Base-by-base conservation (phyloP, 2,888 invertebrate genomes). In the Helicoverpa assulta region DNA sequence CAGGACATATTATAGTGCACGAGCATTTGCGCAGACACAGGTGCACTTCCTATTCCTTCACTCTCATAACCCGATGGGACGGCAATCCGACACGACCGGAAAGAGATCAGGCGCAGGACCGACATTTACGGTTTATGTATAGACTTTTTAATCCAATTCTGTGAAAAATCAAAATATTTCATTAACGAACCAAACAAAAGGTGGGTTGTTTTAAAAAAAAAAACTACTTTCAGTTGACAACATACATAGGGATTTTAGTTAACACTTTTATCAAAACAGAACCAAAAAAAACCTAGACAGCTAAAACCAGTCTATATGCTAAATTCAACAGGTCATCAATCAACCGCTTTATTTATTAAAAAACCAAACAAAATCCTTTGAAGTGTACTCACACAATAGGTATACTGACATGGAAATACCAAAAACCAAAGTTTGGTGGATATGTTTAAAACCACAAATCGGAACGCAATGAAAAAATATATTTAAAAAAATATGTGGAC, bases 321-420 rank as follows among this genome's bases (percentile, higher is more conserved):
- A 76, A 72, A 62, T 70, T 40, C 7, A 14, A 43, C 43, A 70
- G 55, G 47, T 21, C 40, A 64, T 76, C 50, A 70, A 58, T 58
- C 63, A 70, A 26, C 8, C n/a, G 18, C 26, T 62, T 47, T 37
- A 19, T 55, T 52, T 51, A 29, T 51, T 51, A 5, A 47, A 47
- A 62, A 73, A 10, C 21, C 50, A 40, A 57, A 37, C 4, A 58
- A 37, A 58, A 51, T 5, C 51, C 29, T 51, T 55, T 47, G 62
- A 47, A 60, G 37, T 14, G 18, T 43, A 47, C 43, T 3, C 8
- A 29, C 47, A 18, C n/a, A n/a, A 21, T 29, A n/a, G 6, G n/a
- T 53, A 53, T 10, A 51, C 19, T 6, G 19, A 21, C 4, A 33
- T 33, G 29, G 29, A 29, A 29, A 33, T 10, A 2, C 47, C 16